Base-by-base conservation (phyloP, 2,888 invertebrate genomes). In the Drosophila lacicola region DNA sequence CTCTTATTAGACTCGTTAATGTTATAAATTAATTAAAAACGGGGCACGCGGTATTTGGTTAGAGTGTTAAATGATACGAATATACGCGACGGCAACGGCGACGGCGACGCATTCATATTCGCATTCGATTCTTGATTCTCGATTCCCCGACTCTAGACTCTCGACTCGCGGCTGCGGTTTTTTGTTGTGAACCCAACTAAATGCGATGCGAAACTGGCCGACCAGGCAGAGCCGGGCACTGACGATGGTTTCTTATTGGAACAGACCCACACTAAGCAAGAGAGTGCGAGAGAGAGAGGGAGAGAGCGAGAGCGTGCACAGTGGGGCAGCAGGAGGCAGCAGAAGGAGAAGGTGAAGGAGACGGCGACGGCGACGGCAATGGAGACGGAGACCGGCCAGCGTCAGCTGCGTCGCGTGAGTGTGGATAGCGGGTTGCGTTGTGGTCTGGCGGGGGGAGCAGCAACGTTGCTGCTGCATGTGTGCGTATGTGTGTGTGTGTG, bases 131-230 rank as follows among this genome's bases (percentile, higher is more conserved):
- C 57, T 68, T 54, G 45, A 34, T 55, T 54, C 63, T 57, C 53
- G 58, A 45, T 44, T 50, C 60, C 50, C 21, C 69, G 50, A 54
- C 49, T 70, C 74, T 62, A 69, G 63, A 55, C 47, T 62, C 55
- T 58, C 29, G 80, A 73, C 61, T 69, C 86, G 88, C 82, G 88
- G 70, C 89, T 78, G 83, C 89, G 74, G 89, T 83, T 87, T 76
- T 29, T 71, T 77, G 86, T 88, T 90, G 92, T 90, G 91, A 91
- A 92, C 91, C 90, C 91, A 89, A 90, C 91, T 90, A 90, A 92
- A 92, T 91, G 91, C 92, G 92, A 91, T 91, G 90, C 90, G 89
- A 91, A 92, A 82, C 87, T 87, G 83, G 84, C 83, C 75, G 80
- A 76, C 78, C 80, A 86, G 74, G 68, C 81, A 62, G 64, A 68